phyloP scores from a whole-genome alignment of 2,797 vertebrate species.

The Botia almorhae region DNA sequence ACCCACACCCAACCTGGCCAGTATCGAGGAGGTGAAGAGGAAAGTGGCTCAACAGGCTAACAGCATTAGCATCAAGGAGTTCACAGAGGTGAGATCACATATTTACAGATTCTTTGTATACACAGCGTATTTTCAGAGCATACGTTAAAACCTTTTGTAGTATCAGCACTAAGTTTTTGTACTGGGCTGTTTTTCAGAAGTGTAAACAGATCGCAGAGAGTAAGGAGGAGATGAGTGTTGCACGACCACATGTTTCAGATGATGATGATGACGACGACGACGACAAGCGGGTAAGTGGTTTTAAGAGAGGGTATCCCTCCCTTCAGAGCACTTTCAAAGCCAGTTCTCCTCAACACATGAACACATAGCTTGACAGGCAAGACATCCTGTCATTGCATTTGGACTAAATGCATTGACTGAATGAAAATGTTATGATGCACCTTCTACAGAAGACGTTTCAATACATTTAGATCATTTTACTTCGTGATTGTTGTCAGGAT shows the following conservation, averaged over 20 bases:
- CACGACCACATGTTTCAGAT: constrained; percentile 86
- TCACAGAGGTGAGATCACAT: constrained; percentile 87
- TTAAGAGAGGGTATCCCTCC: too few relatives aligned
- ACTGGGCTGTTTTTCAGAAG: constrained; percentile 81
- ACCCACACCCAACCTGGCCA: constrained; percentile 79
- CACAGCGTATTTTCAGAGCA: constrained; percentile 78
- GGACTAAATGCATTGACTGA: too few relatives aligned
- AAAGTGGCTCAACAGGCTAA: constrained; percentile 94
- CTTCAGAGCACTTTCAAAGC: too few relatives aligned
- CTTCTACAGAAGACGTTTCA: too few relatives aligned
- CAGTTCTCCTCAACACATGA: too few relatives aligned
- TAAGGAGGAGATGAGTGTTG: constrained; percentile 93
- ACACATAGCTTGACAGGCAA: too few relatives aligned
- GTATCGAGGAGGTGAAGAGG: constrained; percentile 90
- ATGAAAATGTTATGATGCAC: too few relatives aligned
- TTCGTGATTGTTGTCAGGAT: too few relatives aligned
- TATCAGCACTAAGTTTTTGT: constrained; percentile 6
- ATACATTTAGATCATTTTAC: too few relatives aligned
- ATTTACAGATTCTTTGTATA: not conserved
- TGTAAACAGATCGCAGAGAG: constrained; percentile 99
- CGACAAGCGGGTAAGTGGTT: not conserved
- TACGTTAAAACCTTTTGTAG: not conserved
- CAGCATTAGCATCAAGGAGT: constrained; percentile 94
- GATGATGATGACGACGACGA: not conserved
- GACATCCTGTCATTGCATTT: too few relatives aligned